Percentiles rank a stretch among this genome's conserved stretches.
phyloP scores from a whole-genome alignment of 1,140 invertebrate genomes.

The Lepeophtheirus salmonis region DNA sequence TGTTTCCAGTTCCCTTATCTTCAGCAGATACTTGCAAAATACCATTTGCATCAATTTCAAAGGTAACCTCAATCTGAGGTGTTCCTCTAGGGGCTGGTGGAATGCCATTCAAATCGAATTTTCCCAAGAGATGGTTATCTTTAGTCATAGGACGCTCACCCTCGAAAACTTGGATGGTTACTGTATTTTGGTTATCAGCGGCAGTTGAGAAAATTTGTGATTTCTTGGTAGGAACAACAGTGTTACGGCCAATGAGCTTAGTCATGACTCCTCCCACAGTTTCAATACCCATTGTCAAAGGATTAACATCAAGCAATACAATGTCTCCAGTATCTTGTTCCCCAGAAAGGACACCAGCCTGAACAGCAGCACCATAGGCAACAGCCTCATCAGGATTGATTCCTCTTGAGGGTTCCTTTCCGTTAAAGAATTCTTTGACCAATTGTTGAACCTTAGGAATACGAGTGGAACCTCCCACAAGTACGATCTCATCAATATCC shows the following conservation, averaged over 20 bases:
- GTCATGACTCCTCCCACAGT: slow-evolving; percentile 99
- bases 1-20: slow-evolving; percentile 42
- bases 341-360: slow-evolving; percentile 45
- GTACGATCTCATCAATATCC: slow-evolving; percentile 94
- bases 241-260: slow-evolving; percentile 87
- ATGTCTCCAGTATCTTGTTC: slow-evolving; percentile 90
- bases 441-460: slow-evolving; percentile 98
- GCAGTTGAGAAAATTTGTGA: slow-evolving; percentile 98
- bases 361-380: slow-evolving; percentile 94
- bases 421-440: slow-evolving; percentile 95
- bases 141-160: slow-evolving; percentile 99
- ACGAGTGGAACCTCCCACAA: slow-evolving; percentile 95
- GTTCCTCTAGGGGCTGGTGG: slow-evolving; percentile 67
- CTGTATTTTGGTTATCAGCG: slow-evolving; percentile 95
- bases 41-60: slow-evolving; percentile 31
- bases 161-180: slow-evolving; percentile 94
- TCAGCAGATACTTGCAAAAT: slow-evolving; percentile 35
- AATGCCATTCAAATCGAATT: slow-evolving; percentile 95
- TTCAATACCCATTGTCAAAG: slow-evolving; percentile 95
- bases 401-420: slow-evolving; percentile 89
- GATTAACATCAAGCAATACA: slow-evolving; percentile 91
- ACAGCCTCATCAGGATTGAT: slow-evolving; percentile 98
- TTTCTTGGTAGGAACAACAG: slow-evolving; percentile 93
- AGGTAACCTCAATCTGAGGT: slow-evolving; percentile 35
- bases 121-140: slow-evolving; percentile 90